Percentiles rank a stretch among this genome's conserved stretches.
These are phyloP conservation scores for Polyommatus icarus DNA, from an alignment of 2,888 invertebrate genomes.

Conservation along the genomic window DNA sequence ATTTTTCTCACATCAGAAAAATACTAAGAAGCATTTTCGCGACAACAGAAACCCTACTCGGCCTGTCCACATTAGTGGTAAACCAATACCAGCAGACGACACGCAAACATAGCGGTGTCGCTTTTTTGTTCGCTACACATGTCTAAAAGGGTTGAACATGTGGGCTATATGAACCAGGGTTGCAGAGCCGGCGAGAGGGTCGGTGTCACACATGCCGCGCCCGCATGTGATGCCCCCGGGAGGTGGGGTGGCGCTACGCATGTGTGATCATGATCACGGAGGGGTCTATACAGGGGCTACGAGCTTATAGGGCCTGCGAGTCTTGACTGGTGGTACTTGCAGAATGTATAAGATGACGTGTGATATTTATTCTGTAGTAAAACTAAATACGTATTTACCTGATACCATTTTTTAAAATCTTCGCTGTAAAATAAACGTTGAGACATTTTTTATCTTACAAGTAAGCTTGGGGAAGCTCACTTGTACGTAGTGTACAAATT, in stretches of 20 bases:
- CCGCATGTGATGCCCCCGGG: constrained; percentile 49
- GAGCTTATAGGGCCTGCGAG: neutral
- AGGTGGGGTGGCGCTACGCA: constrained; percentile 35
- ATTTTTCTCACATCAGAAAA: neutral
- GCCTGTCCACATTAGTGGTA: neutral
- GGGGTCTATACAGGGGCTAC: neutral
- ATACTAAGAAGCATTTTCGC: neutral
- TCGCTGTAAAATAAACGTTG: neutral
- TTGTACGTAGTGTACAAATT: no score
- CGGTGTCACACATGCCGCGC: constrained; percentile 61
- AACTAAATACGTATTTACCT: neutral
- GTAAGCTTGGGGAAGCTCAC: no score
- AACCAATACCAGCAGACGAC: neutral
- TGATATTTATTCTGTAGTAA: neutral
- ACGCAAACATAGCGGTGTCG: constrained; percentile 20
- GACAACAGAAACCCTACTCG: neutral
- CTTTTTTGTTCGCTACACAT: constrained; percentile 51
- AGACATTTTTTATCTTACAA: neutral
- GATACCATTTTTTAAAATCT: neutral
- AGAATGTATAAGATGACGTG: neutral
- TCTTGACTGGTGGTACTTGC: neutral
- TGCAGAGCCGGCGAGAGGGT: constrained; percentile 55
- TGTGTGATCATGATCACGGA: neutral
- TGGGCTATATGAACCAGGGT: constrained; percentile 75
- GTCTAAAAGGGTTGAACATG: constrained; percentile 78